These are phyloP conservation scores for Penelope pileata DNA, from an alignment of 2,113 vertebrate genomes.

Conservation along the genomic window DNA sequence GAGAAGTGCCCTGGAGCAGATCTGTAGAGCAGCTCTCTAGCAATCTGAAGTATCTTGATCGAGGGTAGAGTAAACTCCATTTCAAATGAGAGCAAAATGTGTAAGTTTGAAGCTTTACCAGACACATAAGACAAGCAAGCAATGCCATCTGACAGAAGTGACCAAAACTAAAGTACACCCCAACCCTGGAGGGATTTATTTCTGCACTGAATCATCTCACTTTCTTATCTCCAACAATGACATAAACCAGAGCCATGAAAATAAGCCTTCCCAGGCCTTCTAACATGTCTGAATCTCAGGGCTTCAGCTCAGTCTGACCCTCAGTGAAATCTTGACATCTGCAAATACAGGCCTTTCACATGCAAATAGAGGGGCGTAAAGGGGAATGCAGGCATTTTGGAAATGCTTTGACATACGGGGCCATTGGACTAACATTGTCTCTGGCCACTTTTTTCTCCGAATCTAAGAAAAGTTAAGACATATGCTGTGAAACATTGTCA, in stretches of 20 bases:
- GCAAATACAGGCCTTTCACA: constrained; percentile 51
- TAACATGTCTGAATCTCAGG: constrained; percentile 41
- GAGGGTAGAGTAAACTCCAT: not conserved
- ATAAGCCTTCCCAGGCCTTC: constrained; percentile 14
- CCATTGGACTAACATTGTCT: not conserved
- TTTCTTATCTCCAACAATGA: constrained; percentile 27
- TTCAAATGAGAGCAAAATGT: not conserved
- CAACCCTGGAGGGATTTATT: constrained; percentile 1
- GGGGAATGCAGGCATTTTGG: not conserved
- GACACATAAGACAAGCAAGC: not conserved
- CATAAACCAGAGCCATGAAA: constrained; percentile 24
- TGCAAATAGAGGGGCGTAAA: constrained; percentile 52
- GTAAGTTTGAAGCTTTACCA: not conserved
- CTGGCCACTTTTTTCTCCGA: constrained; percentile 17
- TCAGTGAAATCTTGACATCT: constrained; percentile 50
- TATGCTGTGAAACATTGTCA: constrained; percentile 16
- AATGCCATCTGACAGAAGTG: constrained; percentile 16
- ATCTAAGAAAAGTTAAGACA: constrained; percentile 29
- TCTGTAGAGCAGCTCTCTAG: not conserved
- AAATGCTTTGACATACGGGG: constrained; percentile 34
- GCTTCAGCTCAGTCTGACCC: constrained; percentile 9
- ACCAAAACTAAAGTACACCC: constrained; percentile 10
- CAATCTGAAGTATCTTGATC: not conserved
- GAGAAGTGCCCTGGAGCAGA: not conserved
- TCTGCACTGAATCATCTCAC: constrained; percentile 33